A percentile compares a stretch with the other conserved stretches of the same genome.
Evolutionary conservation across 2,888 invertebrate genomes (phyloP).

Genomic region (Cistogaster globosa): DNA sequence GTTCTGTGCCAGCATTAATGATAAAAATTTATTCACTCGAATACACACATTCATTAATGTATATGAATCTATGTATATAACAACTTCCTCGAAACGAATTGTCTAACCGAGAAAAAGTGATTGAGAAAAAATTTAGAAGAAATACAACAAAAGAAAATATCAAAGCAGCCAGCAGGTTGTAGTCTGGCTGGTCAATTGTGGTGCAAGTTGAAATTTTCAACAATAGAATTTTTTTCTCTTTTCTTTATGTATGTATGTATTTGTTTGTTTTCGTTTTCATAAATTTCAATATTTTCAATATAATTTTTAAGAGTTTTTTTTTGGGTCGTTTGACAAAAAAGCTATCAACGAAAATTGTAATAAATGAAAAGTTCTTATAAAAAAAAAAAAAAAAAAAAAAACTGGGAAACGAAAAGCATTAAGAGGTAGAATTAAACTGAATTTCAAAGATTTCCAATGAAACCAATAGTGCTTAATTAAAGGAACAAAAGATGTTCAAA

Average conservation of each 20-base stretch:
- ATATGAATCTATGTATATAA: too few relatives aligned
- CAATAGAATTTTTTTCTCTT: constrained; percentile 19
- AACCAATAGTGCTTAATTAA: background rate
- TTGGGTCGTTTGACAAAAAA: background rate
- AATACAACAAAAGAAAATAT: constrained; percentile 23
- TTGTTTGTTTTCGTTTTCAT: background rate
- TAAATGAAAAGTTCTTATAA: constrained; percentile 5
- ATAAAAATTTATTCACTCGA: too few relatives aligned
- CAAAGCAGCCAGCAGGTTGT: constrained; percentile 30
- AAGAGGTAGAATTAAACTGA: background rate
- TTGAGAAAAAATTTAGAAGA: background rate
- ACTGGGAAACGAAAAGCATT: constrained; percentile 1
- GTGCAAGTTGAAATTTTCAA: constrained; percentile 14
- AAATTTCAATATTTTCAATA: constrained; percentile 44
- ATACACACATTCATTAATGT: too few relatives aligned
- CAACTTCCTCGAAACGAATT: background rate
- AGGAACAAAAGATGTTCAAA: background rate
- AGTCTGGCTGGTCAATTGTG: constrained; percentile 44
- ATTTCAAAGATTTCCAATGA: background rate
- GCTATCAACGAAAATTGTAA: constrained; percentile 12
- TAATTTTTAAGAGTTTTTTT: constrained; percentile 15
- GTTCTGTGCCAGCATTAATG: background rate
- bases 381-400: too few relatives aligned
- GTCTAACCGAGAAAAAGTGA: background rate
- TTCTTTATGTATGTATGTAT: background rate